phyloP scores from a whole-genome alignment of 2,113 vertebrate genomes.

The Triplophysa tibetana region DNA sequence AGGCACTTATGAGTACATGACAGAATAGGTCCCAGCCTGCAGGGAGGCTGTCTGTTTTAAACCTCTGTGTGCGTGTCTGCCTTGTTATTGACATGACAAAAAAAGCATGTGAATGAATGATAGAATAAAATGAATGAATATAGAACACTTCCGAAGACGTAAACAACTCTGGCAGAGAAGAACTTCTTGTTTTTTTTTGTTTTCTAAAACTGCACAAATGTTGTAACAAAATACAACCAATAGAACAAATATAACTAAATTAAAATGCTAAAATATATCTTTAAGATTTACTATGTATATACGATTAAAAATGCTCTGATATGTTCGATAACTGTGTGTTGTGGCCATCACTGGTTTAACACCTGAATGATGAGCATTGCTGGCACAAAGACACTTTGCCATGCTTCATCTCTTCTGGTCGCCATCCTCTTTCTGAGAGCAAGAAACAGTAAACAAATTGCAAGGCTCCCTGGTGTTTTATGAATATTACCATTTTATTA shows the following conservation, averaged over 20 bases:
- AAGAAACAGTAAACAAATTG: neutral
- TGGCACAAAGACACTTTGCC: neutral
- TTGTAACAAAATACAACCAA: too few species aligned
- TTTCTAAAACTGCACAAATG: too few species aligned
- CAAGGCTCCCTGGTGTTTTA: neutral
- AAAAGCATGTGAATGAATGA: neutral
- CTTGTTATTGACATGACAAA: neutral
- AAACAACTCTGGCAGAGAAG: too few species aligned
- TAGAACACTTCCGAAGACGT: too few species aligned
- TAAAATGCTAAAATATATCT: too few species aligned
- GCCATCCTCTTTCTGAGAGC: neutral
- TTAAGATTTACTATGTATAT: neutral
- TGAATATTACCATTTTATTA: neutral
- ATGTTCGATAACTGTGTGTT: neutral
- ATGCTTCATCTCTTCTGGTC: neutral
- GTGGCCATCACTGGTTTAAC: neutral
- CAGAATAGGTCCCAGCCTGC: neutral
- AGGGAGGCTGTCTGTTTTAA: constrained; percentile 1
- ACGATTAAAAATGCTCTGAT: neutral
- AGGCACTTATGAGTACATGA: constrained; percentile 52
- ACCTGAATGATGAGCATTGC: neutral
- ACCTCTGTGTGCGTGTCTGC: neutral
- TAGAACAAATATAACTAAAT: too few species aligned
- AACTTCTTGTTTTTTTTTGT: too few species aligned
- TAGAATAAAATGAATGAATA: neutral